Evolutionary conservation across 2,113 vertebrate species (phyloP).

Genomic region (Polypterus senegalus): DNA sequence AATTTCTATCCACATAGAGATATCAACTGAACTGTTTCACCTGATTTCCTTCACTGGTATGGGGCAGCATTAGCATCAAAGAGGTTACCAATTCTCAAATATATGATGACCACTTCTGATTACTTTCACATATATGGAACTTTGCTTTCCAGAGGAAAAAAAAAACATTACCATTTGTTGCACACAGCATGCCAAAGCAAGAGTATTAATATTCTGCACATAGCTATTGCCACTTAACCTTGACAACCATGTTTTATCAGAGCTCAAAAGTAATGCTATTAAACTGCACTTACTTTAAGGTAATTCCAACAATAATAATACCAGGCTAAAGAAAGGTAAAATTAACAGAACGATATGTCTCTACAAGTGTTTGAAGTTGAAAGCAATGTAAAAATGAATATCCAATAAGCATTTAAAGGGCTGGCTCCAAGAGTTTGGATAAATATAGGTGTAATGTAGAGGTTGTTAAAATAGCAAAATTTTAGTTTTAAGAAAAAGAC

Average conservation of each 20-base stretch:
- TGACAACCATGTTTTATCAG: neutral
- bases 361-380: neutral
- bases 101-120: too few relatives aligned
- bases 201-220: neutral
- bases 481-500: too few relatives aligned
- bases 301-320: conserved; percentile 1
- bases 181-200: neutral
- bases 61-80: too few relatives aligned
- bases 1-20: too few relatives aligned
- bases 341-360: conserved; percentile 2
- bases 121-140: too few relatives aligned
- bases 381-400: neutral
- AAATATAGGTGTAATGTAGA: too few relatives aligned
- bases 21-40: too few relatives aligned
- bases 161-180: neutral
- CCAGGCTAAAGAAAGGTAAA: neutral
- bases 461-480: too few relatives aligned
- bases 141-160: neutral
- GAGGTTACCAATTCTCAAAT: too few relatives aligned
- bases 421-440: too few relatives aligned
- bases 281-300: conserved; percentile 2
- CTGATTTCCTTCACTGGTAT: too few relatives aligned
- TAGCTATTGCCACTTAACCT: neutral
- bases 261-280: neutral
- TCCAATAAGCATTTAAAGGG: neutral